Evolutionary conservation across 2,113 vertebrate genomes (phyloP).

Genomic region (Damaliscus lunatus): DNA sequence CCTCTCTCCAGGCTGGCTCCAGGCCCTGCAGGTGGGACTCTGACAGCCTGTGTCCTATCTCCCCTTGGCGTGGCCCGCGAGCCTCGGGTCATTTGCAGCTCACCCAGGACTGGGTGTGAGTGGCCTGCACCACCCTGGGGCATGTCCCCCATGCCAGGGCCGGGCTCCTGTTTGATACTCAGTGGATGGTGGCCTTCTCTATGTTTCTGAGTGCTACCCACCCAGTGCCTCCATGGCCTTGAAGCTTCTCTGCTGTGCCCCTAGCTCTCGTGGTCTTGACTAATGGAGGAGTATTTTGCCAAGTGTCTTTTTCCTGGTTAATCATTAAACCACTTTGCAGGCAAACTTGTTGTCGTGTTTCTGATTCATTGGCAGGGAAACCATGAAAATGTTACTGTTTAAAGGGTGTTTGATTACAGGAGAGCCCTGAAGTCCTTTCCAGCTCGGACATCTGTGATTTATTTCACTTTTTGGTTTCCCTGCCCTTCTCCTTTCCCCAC

Average conservation of each 20-base stretch:
- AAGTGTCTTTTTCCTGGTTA: not conserved
- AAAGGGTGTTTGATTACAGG: not conserved
- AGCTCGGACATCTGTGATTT: not conserved
- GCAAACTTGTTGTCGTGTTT: not conserved
- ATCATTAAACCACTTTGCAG: not conserved
- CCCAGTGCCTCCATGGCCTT: accelerated
- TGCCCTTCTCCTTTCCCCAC: accelerated
- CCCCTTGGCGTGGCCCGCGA: accelerated
- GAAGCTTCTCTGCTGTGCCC: too few relatives aligned
- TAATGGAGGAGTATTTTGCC: not conserved
- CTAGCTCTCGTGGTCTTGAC: not conserved
- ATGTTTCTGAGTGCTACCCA: accelerated
- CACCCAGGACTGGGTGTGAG: not conserved
- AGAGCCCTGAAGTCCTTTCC: not conserved
- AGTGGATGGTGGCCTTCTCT: accelerated
- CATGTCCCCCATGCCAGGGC: accelerated
- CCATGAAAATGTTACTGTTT: not conserved
- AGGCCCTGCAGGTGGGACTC: not conserved
- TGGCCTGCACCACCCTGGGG: not conserved
- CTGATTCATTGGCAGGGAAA: not conserved
- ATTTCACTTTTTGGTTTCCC: not conserved
- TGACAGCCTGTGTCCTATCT: accelerated
- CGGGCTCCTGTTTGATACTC: accelerated
- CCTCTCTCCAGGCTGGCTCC: not conserved
- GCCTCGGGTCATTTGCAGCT: not conserved